Evolutionary conservation across 2,888 invertebrate genomes (phyloP).

Genomic region (Tipula lateralis): DNA sequence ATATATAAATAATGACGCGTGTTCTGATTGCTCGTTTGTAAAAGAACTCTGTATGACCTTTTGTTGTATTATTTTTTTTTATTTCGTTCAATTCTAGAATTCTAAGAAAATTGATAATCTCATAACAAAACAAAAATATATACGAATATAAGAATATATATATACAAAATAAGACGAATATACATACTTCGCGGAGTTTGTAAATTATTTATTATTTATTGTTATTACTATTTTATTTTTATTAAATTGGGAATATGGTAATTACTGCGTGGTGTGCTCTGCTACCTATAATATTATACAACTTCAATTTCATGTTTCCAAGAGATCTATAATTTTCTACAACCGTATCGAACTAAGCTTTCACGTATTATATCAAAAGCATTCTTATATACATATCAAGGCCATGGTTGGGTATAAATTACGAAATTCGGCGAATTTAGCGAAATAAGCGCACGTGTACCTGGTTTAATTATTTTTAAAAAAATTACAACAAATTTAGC

Average conservation of each 20-base stretch:
- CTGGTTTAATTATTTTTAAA: neutral
- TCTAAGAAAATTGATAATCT: slow-evolving; percentile 24
- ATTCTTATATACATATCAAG: neutral
- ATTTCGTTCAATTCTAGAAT: slow-evolving; percentile 2
- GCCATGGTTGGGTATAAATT: neutral
- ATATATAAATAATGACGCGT: slow-evolving; percentile 11
- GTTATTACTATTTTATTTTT: neutral
- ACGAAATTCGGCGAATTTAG: neutral
- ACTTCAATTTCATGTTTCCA: neutral
- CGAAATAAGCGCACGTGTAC: neutral
- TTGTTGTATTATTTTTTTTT: neutral
- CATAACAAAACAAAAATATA: neutral
- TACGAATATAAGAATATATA: neutral
- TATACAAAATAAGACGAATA: neutral
- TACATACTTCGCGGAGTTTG: neutral
- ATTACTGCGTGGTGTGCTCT: neutral
- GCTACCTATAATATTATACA: neutral
- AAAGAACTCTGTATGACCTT: neutral
- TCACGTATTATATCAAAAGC: neutral
- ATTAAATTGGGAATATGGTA: slow-evolving; percentile 6
- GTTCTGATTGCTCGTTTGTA: slow-evolving; percentile 2
- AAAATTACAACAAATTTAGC: neutral
- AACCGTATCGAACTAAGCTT: neutral
- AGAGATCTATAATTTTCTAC: neutral
- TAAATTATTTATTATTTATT: neutral